Conservation (phyloP, 2,888 invertebrate genomes). For the Torymus tubicola region DNA sequence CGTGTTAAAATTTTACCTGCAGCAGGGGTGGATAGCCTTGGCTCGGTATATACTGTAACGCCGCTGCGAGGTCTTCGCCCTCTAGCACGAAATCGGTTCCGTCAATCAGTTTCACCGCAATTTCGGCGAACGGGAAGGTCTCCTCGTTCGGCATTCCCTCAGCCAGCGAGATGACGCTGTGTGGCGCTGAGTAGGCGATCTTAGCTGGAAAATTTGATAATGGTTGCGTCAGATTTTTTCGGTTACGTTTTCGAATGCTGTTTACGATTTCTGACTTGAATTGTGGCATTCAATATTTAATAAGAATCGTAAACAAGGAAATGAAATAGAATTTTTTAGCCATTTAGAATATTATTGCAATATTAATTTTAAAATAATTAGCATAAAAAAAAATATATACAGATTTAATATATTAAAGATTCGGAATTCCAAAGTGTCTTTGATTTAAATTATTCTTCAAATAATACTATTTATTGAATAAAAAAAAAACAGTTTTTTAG, state of each 20-base stretch:
- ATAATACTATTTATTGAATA: too few species aligned
- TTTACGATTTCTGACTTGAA: background rate
- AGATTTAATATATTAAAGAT: too few species aligned
- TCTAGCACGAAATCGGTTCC: slow-evolving; percentile 79
- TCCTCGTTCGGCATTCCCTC: slow-evolving; percentile 87
- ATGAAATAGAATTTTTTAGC: background rate
- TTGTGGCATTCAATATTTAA: too few species aligned
- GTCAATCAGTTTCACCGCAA: slow-evolving; percentile 80
- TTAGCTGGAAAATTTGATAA: slow-evolving; percentile 74
- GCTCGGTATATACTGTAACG: slow-evolving; percentile 87
- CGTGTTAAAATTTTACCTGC: slow-evolving; percentile 61
- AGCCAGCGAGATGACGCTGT: slow-evolving; percentile 81
- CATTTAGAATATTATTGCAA: background rate
- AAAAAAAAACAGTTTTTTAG: too few species aligned
- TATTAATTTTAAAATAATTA: too few species aligned
- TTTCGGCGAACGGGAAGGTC: slow-evolving; percentile 83
- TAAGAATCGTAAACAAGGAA: background rate
- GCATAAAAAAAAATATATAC: too few species aligned
- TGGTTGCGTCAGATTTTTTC: too few species aligned
- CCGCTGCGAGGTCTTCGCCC: slow-evolving; percentile 80
- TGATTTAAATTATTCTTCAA: too few species aligned
- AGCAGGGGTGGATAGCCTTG: slow-evolving; percentile 80
- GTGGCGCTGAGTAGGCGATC: slow-evolving; percentile 77
- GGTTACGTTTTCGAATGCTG: background rate
- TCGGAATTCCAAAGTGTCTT: too few species aligned